phyloP scores from a whole-genome alignment of 2,797 vertebrate genomes.

The Sebastes matsubarae region DNA sequence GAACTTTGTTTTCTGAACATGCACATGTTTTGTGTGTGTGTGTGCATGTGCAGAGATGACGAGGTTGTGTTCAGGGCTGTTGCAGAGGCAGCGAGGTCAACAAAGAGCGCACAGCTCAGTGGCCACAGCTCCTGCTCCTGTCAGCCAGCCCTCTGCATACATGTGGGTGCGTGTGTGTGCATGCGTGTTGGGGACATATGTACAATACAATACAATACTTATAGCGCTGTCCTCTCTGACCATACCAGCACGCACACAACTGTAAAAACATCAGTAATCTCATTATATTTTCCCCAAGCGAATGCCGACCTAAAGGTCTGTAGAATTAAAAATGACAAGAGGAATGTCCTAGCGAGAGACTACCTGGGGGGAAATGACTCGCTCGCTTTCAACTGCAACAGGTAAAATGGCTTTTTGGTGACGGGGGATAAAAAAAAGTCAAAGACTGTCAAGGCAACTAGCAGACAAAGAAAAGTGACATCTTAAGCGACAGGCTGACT shows the following conservation, averaged over 20 bases:
- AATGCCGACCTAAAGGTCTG: conserved; percentile 42
- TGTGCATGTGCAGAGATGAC: neutral
- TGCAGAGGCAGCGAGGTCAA: conserved; percentile 21
- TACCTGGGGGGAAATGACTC: conserved; percentile 19
- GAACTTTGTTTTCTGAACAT: neutral
- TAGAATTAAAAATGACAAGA: conserved; percentile 31
- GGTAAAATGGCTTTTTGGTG: conserved; percentile 37
- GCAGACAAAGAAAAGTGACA: conserved; percentile 56
- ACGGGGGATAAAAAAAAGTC: conserved; percentile 19
- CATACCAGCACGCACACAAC: neutral
- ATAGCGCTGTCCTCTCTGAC: neutral
- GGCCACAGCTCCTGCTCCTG: conserved; percentile 22
- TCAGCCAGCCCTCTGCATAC: conserved; percentile 17
- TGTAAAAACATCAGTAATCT: conserved; percentile 24
- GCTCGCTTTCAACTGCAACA: conserved; percentile 18
- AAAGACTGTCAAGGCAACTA: conserved; percentile 45
- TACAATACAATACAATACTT: neutral
- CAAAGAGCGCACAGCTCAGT: conserved; percentile 2
- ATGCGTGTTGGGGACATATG: neutral
- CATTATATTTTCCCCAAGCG: conserved; percentile 42
- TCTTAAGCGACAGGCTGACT: conserved; percentile 54
- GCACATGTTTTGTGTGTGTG: neutral
- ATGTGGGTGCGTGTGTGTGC: neutral
- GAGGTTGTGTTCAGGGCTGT: conserved; percentile 23
- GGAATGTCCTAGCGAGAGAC: conserved; percentile 14